Evolutionary conservation across 2,797 vertebrate genomes (phyloP).

Genomic region (Cyclura pinguis): DNA sequence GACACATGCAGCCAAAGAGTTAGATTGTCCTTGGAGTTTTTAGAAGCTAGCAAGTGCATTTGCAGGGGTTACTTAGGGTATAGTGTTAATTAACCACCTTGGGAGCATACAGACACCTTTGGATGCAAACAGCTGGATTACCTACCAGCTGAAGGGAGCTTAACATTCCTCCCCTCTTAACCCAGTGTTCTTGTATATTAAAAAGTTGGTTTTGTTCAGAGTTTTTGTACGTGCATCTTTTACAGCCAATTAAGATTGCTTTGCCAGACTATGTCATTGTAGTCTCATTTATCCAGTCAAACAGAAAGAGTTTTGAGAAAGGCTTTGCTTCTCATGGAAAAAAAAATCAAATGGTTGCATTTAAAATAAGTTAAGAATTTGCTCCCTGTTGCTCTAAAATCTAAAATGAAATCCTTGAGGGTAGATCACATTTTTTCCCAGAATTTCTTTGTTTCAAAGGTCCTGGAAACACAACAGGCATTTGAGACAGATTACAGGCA

Average conservation of each 20-base stretch:
- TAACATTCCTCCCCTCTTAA: neutral
- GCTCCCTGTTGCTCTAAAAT: neutral
- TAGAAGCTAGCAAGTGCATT: neutral
- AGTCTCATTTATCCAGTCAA: neutral
- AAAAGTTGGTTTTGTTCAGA: neutral
- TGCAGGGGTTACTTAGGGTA: neutral
- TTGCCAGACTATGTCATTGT: no score
- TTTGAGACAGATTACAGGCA: neutral
- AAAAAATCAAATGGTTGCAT: no score
- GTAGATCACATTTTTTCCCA: neutral
- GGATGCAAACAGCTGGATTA: neutral
- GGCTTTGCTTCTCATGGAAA: neutral
- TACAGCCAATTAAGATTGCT: neutral
- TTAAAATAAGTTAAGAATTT: neutral
- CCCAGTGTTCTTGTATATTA: neutral
- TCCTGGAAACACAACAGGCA: neutral
- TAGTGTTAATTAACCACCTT: neutral
- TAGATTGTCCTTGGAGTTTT: neutral
- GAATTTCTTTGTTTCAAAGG: neutral
- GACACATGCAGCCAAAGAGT: neutral
- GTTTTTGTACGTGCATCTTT: neutral
- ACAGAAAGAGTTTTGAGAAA: neutral
- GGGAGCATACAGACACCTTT: neutral
- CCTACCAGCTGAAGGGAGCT: neutral
- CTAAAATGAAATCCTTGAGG: neutral